Evolutionary conservation across 2,797 vertebrate species (phyloP).

Genomic region (Vespertilio murinus): DNA sequence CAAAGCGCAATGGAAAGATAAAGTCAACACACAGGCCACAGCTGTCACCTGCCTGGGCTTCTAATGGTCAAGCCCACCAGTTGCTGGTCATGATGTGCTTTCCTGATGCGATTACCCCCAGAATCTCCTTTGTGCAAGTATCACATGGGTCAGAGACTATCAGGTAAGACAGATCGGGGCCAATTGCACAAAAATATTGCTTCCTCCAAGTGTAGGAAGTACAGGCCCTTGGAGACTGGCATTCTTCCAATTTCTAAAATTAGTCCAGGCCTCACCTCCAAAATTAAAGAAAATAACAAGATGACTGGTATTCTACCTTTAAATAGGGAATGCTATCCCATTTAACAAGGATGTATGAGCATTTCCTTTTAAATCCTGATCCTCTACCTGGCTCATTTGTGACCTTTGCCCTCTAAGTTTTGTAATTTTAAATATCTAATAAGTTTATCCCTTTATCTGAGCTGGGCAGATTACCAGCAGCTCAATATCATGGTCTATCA

Average conservation of each 20-base stretch:
- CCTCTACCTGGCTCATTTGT: background rate
- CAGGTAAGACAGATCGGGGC: background rate
- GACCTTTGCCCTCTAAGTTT: background rate
- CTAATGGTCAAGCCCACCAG: background rate
- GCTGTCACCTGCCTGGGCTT: background rate
- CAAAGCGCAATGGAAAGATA: background rate
- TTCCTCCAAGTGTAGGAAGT: background rate
- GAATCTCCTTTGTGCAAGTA: background rate
- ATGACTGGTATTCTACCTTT: background rate
- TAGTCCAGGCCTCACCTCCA: background rate
- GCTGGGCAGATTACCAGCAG: constrained; percentile 35
- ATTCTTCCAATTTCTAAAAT: background rate
- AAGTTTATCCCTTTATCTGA: constrained; percentile 10
- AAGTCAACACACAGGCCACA: background rate
- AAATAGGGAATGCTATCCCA: background rate
- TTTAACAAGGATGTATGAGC: background rate
- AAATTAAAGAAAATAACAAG: constrained; percentile 28
- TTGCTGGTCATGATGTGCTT: background rate
- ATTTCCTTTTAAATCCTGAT: background rate
- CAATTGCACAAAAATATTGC: background rate
- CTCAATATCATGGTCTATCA: background rate
- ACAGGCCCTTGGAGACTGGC: background rate
- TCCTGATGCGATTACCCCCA: background rate
- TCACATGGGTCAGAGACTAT: background rate
- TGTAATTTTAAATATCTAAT: constrained; percentile 4